Evolutionary conservation across 2,797 vertebrate genomes (phyloP), one percentile per base, ranked within the genome.

Genomic region (Fistularia tabacaria): DNA sequence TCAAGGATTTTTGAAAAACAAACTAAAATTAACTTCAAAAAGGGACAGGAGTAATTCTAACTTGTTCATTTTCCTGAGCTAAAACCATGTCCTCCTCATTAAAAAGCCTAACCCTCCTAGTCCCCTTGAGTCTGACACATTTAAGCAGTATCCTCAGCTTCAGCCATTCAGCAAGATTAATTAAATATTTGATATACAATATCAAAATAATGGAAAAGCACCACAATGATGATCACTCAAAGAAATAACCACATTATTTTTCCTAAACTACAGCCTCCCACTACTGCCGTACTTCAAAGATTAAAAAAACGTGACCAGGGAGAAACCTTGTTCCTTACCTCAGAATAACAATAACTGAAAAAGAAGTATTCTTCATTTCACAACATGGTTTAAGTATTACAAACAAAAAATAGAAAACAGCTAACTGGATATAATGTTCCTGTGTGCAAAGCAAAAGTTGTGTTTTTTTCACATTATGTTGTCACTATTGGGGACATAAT

Each of bases 41-140:
- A 89, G 80, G 41, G 38, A 76, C 59, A 62, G 64, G 74, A 77
- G 75, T 81, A 77, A 83, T 84, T 84, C 71, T 63, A 47, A 51
- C 66, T 80, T 62, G 58, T 75, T 81, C 65, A 71, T 68, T 74
- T 77, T 77, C 66, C 66, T 51, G 48, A 71, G 79, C 68, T 73
- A 78, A 82, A 83, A 81, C 77, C 74, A 73, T 81, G 74, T 85
- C 70, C 71, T 85, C 72, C 77, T 84, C 80, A 87, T 88, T 87
- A 87, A 86, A 25, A 81, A 68, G 74, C 73, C 70, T 54, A 57
- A 63, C 57, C 48, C 61, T 70, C 15, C 64, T 71, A 62, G 68
- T 79, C 70, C 77, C 73, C 73, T 59, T 71, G 60, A 77, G 79
- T 70, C 50, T 83, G 74, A 70, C 80, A 71, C 81, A 73, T 86